These are phyloP conservation scores for Holotrichia oblita DNA, from an alignment of 1,140 invertebrate genomes.

Conservation along the genomic window DNA sequence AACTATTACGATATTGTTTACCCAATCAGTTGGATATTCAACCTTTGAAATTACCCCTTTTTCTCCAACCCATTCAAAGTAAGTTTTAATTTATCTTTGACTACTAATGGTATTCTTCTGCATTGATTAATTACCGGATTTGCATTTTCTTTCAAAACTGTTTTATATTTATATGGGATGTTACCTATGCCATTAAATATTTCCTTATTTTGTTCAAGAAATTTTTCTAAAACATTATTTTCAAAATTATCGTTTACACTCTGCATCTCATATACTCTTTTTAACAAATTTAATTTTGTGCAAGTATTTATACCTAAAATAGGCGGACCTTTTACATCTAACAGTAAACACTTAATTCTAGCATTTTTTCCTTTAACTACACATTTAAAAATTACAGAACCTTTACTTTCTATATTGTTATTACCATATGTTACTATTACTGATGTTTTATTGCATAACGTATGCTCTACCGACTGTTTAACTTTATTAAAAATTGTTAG, in stretches of 20 bases:
- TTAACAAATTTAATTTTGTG: not conserved
- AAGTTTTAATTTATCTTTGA: slow-evolving; percentile 36
- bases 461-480: not conserved
- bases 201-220: not conserved
- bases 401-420: not conserved
- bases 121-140: slow-evolving; percentile 33
- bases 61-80: slow-evolving; percentile 40
- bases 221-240: not conserved
- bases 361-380: no score
- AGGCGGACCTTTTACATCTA: not conserved
- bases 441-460: not conserved
- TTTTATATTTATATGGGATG: slow-evolving; percentile 32
- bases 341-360: not conserved
- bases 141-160: slow-evolving; percentile 31
- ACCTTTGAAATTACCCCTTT: slow-evolving; percentile 38
- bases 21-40: slow-evolving; percentile 58
- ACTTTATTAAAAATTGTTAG: not conserved
- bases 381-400: slow-evolving; percentile 2
- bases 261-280: not conserved
- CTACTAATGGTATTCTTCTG: slow-evolving; percentile 38
- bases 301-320: not conserved
- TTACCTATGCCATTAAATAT: slow-evolving; percentile 29
- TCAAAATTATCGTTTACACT: not conserved
- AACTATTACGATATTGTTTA: slow-evolving; percentile 54
- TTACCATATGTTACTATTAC: not conserved